Conservation (phyloP, 2,888 invertebrate species). For the Thereva unica region DNA sequence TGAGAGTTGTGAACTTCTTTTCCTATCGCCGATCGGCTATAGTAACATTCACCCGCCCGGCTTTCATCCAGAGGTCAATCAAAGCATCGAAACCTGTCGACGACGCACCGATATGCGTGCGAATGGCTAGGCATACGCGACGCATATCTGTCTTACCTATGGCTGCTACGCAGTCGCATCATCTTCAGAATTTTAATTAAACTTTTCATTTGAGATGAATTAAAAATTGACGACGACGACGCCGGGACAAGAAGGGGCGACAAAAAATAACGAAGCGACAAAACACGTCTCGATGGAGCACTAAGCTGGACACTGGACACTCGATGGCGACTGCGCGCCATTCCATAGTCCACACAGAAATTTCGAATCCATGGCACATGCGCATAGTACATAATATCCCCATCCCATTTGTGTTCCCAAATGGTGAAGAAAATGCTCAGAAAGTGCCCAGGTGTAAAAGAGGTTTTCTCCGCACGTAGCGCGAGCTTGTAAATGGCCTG, state of each 20-base stretch:
- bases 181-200: slow-evolving; percentile 19
- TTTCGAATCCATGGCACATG: neutral
- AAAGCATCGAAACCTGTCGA: slow-evolving; percentile 4
- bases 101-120: neutral
- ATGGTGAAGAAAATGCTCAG: neutral
- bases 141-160: neutral
- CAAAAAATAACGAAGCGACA: neutral
- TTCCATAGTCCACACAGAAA: too few relatives aligned
- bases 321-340: neutral
- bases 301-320: neutral
- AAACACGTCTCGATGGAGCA: neutral
- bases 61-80: slow-evolving; percentile 12
- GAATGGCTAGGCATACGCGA: neutral
- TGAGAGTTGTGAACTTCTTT: neutral
- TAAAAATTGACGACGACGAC: slow-evolving; percentile 2
- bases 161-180: slow-evolving; percentile 1
- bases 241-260: neutral
- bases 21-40: slow-evolving; percentile 10
- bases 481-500: too few relatives aligned
- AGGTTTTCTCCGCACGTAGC: slow-evolving; percentile 9
- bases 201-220: slow-evolving; percentile 10
- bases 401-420: neutral
- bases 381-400: neutral
- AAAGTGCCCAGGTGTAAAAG: slow-evolving; percentile 9
- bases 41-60: too few relatives aligned